Base-by-base conservation (phyloP, 2,797 vertebrate species). In the Alectoris magna region DNA sequence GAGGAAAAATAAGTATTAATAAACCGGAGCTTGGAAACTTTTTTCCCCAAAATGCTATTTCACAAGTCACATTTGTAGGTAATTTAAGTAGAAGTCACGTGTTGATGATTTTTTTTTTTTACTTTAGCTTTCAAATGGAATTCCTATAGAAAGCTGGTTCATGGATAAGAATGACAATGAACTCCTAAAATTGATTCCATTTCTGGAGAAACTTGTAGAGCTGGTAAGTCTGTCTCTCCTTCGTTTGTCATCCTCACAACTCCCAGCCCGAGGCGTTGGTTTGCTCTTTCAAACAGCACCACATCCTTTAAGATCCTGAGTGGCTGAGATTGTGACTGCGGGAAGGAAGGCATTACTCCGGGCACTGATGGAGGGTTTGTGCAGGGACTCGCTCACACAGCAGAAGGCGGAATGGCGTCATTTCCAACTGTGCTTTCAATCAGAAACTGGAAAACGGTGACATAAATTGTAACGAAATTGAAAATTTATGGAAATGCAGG, bases 121-220 rank as follows among this genome's bases (percentile, higher is more conserved):
- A 76, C 94, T 96, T 87, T 94, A 99, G 99, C 98, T 99, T 97
- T 99, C 99, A 95, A 99, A 99, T 96, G 99, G 99, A 93, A 99
- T 99, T 97, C 99, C 99, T 94, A 99, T 99, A 97, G 99, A 99
- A 98, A 99, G 99, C 97, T 99, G 99, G 99, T 99, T 99, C 98
- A 99, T 99, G 98, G 99, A 99, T 98, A 99, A 98, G 98, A 99
- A 99, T 96, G 99, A 99, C 98, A 99, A 98, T 80, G 99, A 99
- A 97, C 98, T 99, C 83, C 98, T 99, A 97, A 99, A 99, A 97
- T 97, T 99, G 98, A 99, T 99, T 96, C 99, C 99, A 73, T 99
- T 99, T 98, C 98, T 99, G 98, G 99, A 99, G 98, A 99, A 99
- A 98, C 98, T 99, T 92, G 99, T 99, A 95, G 99, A 99, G 98